Percentiles rank a stretch among this genome's conserved stretches.
Conservation (phyloP, 2,888 invertebrate genomes). For the Cheilosia scutellata region DNA sequence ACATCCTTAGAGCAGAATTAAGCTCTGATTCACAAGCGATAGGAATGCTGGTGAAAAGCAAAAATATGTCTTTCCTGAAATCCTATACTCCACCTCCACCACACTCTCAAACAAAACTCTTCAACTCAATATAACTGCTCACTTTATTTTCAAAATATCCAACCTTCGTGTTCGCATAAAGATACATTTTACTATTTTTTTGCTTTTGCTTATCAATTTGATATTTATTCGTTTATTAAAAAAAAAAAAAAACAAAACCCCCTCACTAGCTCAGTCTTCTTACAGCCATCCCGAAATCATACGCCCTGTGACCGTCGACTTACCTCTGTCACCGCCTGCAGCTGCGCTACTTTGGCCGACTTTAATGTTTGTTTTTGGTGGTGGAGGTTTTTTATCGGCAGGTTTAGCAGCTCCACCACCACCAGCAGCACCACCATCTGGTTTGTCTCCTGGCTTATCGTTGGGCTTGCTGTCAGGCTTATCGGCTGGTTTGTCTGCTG, state of each 20-base stretch:
- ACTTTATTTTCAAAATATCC: slow-evolving; percentile 37
- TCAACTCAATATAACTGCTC: slow-evolving; percentile 21
- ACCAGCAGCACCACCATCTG: slow-evolving; percentile 38
- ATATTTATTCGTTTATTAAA: slow-evolving; percentile 16
- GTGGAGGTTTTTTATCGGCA: slow-evolving; percentile 81
- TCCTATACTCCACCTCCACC: no score
- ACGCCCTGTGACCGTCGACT: slow-evolving; percentile 90
- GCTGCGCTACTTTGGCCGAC: slow-evolving; percentile 84
- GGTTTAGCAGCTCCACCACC: slow-evolving; percentile 54
- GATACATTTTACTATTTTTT: slow-evolving; percentile 8
- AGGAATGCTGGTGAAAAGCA: no score
- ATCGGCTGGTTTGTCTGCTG: slow-evolving; percentile 76
- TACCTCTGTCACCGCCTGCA: slow-evolving; percentile 86
- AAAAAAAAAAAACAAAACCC: slow-evolving; percentile 10
- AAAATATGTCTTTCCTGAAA: no score
- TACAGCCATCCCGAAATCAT: slow-evolving; percentile 91
- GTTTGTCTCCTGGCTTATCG: slow-evolving; percentile 74
- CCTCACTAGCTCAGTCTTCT: slow-evolving; percentile 74
- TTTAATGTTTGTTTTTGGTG: slow-evolving; percentile 81
- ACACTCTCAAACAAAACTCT: neutral
- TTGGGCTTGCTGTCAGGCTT: slow-evolving; percentile 76
- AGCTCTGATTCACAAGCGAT: no score
- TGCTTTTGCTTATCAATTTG: slow-evolving; percentile 7
- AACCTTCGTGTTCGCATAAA: neutral
- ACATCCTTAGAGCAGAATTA: no score